These are phyloP conservation scores for Orientallactaga sibirica DNA, from an alignment of 2,797 vertebrate species.

Conservation along the genomic window DNA sequence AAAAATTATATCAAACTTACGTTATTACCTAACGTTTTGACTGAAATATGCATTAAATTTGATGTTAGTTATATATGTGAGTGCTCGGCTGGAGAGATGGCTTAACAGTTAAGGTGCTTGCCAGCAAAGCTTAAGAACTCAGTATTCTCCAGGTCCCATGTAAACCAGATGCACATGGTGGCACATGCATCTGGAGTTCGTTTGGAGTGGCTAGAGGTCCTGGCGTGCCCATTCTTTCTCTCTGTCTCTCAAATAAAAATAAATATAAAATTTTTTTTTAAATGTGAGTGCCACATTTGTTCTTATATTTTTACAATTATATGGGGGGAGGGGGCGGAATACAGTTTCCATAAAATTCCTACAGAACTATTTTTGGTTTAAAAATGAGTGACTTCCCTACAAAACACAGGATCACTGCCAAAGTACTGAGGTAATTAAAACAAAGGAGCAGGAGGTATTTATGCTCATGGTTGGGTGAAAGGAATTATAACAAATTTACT, in stretches of 20 bases:
- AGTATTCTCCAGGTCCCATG: too few relatives aligned
- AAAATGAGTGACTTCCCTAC: conserved; percentile 18
- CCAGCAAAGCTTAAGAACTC: too few relatives aligned
- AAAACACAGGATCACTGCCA: background rate
- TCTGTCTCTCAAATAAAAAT: too few relatives aligned
- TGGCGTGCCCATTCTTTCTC: too few relatives aligned
- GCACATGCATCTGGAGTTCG: too few relatives aligned
- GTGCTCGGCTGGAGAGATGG: background rate
- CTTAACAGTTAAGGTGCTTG: too few relatives aligned
- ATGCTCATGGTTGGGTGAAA: background rate
- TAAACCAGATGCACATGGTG: too few relatives aligned
- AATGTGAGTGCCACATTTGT: background rate
- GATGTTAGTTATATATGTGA: conserved; percentile 2
- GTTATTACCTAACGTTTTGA: conserved; percentile 14
- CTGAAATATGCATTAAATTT: conserved; percentile 28
- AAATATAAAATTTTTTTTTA: too few relatives aligned
- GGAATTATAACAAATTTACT: conserved; percentile 42
- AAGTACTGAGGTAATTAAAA: background rate
- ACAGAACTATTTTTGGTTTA: background rate
- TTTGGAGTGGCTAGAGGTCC: too few relatives aligned
- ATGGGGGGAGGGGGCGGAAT: background rate
- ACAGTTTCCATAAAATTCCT: conserved; percentile 4
- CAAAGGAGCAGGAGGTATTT: background rate
- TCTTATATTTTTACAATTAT: conserved; percentile 5
- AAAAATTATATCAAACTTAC: conserved; percentile 34